phyloP scores from a whole-genome alignment of 2,888 invertebrate genomes.

The Drosophila lacicola region DNA sequence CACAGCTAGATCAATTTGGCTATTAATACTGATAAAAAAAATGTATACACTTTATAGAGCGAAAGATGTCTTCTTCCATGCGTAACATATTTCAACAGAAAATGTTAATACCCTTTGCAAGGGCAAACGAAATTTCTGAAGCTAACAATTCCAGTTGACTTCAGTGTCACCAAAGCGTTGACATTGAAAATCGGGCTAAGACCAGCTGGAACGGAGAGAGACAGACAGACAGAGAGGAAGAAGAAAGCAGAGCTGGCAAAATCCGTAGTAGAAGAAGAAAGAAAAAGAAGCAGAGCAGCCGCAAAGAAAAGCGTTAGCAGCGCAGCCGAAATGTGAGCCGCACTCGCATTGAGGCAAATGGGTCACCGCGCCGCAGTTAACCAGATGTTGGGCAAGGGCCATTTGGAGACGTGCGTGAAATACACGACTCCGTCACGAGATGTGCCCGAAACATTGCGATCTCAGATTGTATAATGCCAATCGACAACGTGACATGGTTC shows the following conservation, averaged over 20 bases:
- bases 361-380: conserved; percentile 53
- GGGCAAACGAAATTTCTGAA: not conserved
- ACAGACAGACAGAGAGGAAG: conserved; percentile 6
- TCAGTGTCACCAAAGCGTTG: conserved; percentile 69
- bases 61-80: too few relatives aligned
- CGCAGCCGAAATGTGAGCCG: conserved; percentile 64
- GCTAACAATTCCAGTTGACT: conserved; percentile 53
- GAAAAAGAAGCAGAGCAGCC: conserved; percentile 5
- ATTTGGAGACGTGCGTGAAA: conserved; percentile 62
- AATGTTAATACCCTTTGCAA: too few relatives aligned
- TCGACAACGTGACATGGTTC: conserved; percentile 39
- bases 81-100: too few relatives aligned
- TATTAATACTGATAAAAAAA: too few relatives aligned
- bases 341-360: conserved; percentile 72
- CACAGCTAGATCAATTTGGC: too few relatives aligned
- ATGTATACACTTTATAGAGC: too few relatives aligned
- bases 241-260: not conserved
- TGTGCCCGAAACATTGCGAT: conserved; percentile 38
- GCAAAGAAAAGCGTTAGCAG: conserved; percentile 26
- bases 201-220: conserved; percentile 38
- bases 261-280: not conserved
- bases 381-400: conserved; percentile 71
- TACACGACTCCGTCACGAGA: conserved; percentile 26
- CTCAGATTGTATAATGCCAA: conserved; percentile 46
- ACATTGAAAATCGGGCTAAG: conserved; percentile 66